Evolutionary conservation across 2,797 vertebrate genomes (phyloP), one percentile per base, ranked within the genome.

Genomic region (Chrosomus eos): DNA sequence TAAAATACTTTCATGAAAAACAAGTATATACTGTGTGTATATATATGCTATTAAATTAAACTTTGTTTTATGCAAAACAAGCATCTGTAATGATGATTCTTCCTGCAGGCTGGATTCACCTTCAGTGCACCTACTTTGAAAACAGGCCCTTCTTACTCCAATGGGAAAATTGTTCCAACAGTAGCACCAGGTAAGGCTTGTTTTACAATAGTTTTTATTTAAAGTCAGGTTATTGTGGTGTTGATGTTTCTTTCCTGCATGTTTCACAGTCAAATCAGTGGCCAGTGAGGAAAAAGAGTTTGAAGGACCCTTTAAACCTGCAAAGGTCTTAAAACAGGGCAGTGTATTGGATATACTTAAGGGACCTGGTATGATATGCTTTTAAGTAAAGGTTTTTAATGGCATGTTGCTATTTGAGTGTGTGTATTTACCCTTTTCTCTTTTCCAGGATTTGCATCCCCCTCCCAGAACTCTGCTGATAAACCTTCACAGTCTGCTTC

Each of bases 311-410:
- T 96, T 96, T 81, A 98, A 96, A 94, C 96, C 97, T 89, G 97
- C 96, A 0, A 97, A 97, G 91, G 68, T 91, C 58, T 91, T 99
- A 84, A 99, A 98, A 92, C 93, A 97, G 90, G 98, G 98, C 92
- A 99, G 98, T 80, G 97, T 99, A 83, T 92, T 99, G 87, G 98
- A 99, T 91, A 89, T 99, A 91, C 95, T 99, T 33, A 98, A 96
- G 92, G 94, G 90, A 60, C 96, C 97, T 74, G 97, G 98, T 99
- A 80, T 96, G 96, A 86, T 67, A 51, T 72, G 38, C 40, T 84
- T 19, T 72, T 66, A 18, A 53, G 78, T 67, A 26, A 68, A 18
- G 3, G 5, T 40, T 33, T 55, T 71, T 21, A 19, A 70, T 23
- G 31, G 11, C 28, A 21, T 76, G 33, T 51, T 55, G 64, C 1